These are phyloP conservation scores for Sturnus vulgaris DNA, from an alignment of 2,113 vertebrate genomes.

Conservation along the genomic window DNA sequence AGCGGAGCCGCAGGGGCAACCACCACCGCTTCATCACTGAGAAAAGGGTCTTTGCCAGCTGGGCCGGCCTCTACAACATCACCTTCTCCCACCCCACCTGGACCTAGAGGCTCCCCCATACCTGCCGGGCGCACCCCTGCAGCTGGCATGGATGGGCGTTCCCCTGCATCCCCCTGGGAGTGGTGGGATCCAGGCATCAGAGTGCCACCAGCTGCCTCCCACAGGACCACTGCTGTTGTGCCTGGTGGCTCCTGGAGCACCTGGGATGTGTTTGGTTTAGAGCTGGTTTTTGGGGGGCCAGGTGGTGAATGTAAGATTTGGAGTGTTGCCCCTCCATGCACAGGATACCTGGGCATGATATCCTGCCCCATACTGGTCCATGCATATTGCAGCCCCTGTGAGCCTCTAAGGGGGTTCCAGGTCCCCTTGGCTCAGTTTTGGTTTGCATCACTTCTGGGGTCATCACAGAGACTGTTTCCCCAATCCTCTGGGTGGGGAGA, in stretches of 20 bases:
- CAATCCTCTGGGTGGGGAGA: accelerated
- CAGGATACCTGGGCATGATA: not conserved
- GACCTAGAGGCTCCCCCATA: constrained; percentile 52
- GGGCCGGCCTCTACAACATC: constrained; percentile 93
- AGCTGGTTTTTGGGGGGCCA: not conserved
- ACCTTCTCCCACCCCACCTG: constrained; percentile 88
- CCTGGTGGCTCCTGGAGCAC: not conserved
- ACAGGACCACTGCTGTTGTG: accelerated
- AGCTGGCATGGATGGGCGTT: not conserved
- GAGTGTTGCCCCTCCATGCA: not conserved
- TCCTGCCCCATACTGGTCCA: not conserved
- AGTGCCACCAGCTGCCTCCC: not conserved
- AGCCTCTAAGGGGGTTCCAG: accelerated
- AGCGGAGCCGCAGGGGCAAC: constrained; percentile 84
- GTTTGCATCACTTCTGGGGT: not conserved
- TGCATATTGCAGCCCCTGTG: not conserved
- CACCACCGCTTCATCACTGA: constrained; percentile 98
- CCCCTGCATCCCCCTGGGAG: not conserved
- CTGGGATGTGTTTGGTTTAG: not conserved
- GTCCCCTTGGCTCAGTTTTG: not conserved
- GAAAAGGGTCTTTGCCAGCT: constrained; percentile 91
- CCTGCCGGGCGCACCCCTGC: not conserved
- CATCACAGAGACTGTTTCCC: not conserved
- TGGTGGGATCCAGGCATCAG: not conserved
- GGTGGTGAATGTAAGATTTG: not conserved